phyloP scores from a whole-genome alignment of 2,797 vertebrate genomes.

The Neomorphus geoffroyi region DNA sequence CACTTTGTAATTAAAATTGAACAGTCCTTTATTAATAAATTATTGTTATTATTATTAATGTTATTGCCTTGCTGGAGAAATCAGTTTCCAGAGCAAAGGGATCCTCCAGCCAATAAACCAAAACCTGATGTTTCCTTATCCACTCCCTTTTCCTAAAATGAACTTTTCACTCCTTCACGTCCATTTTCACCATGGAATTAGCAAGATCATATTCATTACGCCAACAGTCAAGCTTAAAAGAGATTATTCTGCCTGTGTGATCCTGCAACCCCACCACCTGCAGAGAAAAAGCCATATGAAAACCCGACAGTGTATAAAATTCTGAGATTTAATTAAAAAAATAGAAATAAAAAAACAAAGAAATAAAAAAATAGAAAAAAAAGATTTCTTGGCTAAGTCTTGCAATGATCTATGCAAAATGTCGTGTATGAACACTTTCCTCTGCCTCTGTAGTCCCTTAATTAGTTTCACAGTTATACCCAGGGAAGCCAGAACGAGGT shows the following conservation, averaged over 20 bases:
- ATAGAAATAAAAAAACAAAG: too few relatives aligned
- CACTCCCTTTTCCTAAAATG: not conserved
- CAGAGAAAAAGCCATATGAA: not conserved
- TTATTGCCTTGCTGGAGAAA: not conserved
- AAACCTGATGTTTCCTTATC: not conserved
- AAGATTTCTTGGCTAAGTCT: not conserved
- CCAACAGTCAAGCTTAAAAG: not conserved
- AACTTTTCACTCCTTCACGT: not conserved
- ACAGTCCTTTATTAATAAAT: not conserved
- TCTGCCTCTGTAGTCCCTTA: not conserved
- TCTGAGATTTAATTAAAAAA: not conserved
- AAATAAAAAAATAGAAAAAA: too few relatives aligned
- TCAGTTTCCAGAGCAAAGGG: not conserved
- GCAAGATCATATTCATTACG: not conserved
- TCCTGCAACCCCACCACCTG: not conserved
- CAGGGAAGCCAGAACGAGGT: not conserved
- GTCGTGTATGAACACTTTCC: not conserved
- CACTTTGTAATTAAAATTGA: not conserved
- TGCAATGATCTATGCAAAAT: not conserved
- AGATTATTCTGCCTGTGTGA: not conserved
- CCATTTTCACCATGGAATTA: not conserved
- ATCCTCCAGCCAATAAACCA: not conserved
- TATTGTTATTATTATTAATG: not conserved
- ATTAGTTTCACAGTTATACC: not conserved
- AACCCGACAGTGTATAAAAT: not conserved